Evolutionary conservation across 2,113 vertebrate species (phyloP).

Genomic region (Corythornis cristatus): DNA sequence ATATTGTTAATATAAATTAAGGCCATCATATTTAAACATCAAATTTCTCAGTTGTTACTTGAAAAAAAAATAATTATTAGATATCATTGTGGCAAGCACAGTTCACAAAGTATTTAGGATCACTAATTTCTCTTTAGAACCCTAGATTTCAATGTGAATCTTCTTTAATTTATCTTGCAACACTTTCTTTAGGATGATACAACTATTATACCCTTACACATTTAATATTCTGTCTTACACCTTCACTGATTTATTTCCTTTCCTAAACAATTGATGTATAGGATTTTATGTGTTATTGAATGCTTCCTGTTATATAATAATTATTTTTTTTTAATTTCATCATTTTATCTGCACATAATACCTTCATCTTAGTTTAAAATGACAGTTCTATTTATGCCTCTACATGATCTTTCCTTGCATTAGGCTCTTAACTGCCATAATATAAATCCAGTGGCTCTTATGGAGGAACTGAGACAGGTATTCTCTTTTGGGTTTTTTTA

Average conservation of each 20-base stretch:
- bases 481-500: not conserved
- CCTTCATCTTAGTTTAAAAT: conserved; percentile 46
- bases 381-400: conserved; percentile 41
- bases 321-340: conserved; percentile 61
- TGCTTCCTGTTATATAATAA: conserved; percentile 66
- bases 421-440: not conserved
- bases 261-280: conserved; percentile 60
- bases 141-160: not conserved
- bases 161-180: not conserved
- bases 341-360: conserved; percentile 12
- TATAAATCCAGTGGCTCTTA: not conserved
- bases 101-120: not conserved
- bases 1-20: not conserved
- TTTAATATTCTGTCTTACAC: not conserved
- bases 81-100: not conserved
- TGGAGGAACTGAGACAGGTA: not conserved
- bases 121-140: not conserved
- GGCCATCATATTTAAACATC: not conserved
- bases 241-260: conserved; percentile 54
- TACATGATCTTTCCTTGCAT: not conserved
- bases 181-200: not conserved
- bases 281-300: conserved; percentile 49
- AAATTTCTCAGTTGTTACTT: not conserved
- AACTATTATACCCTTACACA: not conserved
- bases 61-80: not conserved